Evolutionary conservation across 2,113 vertebrate genomes (phyloP).

Genomic region (Centropus bengalensis): DNA sequence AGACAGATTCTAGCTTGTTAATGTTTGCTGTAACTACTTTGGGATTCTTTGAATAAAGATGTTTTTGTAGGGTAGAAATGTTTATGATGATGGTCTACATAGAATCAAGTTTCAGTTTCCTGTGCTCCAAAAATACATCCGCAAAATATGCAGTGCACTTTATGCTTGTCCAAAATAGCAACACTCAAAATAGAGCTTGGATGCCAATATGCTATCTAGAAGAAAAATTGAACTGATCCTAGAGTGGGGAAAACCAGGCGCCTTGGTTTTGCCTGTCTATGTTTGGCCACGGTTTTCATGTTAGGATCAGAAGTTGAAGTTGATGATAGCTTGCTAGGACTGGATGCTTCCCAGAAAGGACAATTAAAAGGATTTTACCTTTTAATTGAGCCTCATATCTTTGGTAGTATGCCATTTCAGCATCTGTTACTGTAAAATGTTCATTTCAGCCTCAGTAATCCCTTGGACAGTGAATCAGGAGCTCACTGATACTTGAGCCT

Average conservation of each 20-base stretch:
- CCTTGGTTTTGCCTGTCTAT: background rate
- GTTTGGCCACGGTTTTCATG: background rate
- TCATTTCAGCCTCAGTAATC: constrained; percentile 1
- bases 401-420: background rate
- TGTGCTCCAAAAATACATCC: constrained; percentile 45
- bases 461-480: background rate
- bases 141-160: constrained; percentile 29
- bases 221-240: constrained; percentile 13
- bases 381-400: constrained; percentile 12
- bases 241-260: constrained; percentile 3
- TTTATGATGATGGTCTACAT: constrained; percentile 3
- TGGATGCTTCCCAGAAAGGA: background rate
- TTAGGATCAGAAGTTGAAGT: background rate
- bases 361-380: background rate
- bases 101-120: constrained; percentile 46
- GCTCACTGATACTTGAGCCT: background rate
- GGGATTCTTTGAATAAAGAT: constrained; percentile 3
- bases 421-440: background rate
- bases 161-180: constrained; percentile 48
- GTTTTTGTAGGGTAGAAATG: constrained; percentile 20
- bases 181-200: constrained; percentile 30
- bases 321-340: background rate
- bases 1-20: background rate
- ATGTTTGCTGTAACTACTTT: background rate
- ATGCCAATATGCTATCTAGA: constrained; percentile 40